phyloP scores from a whole-genome alignment of 2,113 vertebrate genomes.

The Acinonyx jubatus region DNA sequence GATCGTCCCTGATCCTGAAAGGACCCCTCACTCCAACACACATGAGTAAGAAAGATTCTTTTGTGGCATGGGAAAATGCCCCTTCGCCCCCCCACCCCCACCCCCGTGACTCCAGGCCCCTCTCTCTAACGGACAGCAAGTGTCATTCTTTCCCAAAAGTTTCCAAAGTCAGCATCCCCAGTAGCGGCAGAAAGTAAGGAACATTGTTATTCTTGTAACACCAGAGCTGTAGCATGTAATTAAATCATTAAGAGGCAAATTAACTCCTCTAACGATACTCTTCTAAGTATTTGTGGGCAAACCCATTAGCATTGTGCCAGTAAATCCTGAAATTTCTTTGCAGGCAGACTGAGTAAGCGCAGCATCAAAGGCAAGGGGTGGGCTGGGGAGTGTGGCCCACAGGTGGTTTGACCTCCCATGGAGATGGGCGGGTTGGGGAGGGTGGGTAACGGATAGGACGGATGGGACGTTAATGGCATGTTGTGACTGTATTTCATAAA shows the following conservation, averaged over 20 bases:
- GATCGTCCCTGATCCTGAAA: not conserved
- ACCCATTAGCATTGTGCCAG: conserved; percentile 65
- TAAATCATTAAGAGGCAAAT: conserved; percentile 79
- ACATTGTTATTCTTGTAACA: conserved; percentile 36
- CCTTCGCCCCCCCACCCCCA: too few relatives aligned
- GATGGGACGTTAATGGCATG: not conserved
- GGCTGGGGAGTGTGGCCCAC: rapidly evolving
- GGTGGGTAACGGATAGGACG: not conserved
- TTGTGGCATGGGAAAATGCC: not conserved
- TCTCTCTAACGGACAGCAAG: not conserved
- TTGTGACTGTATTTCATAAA: conserved; percentile 13
- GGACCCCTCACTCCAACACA: not conserved
- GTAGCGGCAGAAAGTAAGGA: not conserved
- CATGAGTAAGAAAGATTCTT: not conserved
- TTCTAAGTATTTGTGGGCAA: conserved; percentile 73
- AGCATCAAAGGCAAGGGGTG: not conserved
- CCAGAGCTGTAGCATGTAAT: conserved; percentile 64
- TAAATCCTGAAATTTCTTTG: conserved; percentile 52
- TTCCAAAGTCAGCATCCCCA: conserved; percentile 27
- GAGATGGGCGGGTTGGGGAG: not conserved
- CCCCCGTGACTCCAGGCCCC: not conserved
- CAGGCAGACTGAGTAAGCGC: not conserved
- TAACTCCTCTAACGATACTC: conserved; percentile 68
- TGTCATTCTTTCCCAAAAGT: conserved; percentile 29
- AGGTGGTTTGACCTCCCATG: conserved; percentile 47